Conservation (phyloP, 1,140 invertebrate genomes). For the Trigoniulus corallinus region DNA sequence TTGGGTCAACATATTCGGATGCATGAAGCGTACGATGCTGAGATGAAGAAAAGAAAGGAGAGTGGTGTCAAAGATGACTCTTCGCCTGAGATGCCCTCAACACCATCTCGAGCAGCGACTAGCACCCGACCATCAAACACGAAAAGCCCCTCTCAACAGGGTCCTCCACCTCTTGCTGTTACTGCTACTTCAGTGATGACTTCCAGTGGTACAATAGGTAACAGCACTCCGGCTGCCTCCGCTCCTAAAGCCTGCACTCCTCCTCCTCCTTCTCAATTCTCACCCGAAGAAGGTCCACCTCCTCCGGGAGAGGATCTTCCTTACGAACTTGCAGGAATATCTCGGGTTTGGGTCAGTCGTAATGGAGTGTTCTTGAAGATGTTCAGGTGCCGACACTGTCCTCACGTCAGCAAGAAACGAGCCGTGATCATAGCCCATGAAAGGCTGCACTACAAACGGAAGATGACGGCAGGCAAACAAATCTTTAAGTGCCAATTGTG, state of each 20-base stretch:
- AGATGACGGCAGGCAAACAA: slow-evolving; percentile 13
- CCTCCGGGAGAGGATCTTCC: no score
- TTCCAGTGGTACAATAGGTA: no score
- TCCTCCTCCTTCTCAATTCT: no score
- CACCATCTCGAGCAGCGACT: slow-evolving; percentile 14
- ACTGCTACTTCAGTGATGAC: no score
- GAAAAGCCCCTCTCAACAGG: no score
- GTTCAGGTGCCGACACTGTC: slow-evolving; percentile 68
- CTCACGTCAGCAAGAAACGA: slow-evolving; percentile 49
- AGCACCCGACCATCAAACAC: no score
- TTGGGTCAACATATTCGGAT: slow-evolving; percentile 59
- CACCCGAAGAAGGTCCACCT: background rate
- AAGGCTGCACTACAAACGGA: slow-evolving; percentile 51
- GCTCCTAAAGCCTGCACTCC: background rate
- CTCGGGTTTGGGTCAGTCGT: slow-evolving; percentile 51
- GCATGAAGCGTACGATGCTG: slow-evolving; percentile 32
- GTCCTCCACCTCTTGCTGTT: no score
- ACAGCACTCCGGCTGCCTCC: no score
- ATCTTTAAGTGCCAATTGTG: slow-evolving; percentile 47
- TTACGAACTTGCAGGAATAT: no score
- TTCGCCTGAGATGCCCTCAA: slow-evolving; percentile 9
- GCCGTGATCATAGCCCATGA: slow-evolving; percentile 71
- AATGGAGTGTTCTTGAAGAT: slow-evolving; percentile 58
- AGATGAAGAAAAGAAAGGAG: slow-evolving; percentile 5
- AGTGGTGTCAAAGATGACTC: background rate